Base-by-base conservation (phyloP, 2,797 vertebrate genomes). In the Acanthurus leucopareius region DNA sequence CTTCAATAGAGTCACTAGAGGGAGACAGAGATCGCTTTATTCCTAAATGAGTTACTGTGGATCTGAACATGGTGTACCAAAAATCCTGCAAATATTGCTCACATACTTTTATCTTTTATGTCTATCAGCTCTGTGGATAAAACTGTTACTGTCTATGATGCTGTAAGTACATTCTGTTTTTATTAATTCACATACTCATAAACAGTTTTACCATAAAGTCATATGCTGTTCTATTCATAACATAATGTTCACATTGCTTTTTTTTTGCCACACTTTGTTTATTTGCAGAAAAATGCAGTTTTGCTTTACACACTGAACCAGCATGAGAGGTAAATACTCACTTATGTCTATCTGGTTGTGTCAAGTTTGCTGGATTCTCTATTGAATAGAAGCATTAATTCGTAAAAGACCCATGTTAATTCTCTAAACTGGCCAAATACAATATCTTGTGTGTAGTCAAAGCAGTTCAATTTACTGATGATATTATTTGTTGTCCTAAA, bases 301-400 rank as follows among this genome's bases (percentile, higher is more conserved):
- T 92, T 94, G 79, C 96, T 99, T 81, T 93, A 97, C 83, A 97
- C 91, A 4, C 91, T 99, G 90, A 97, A 93, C 80, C 96, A 96
- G 67, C 98, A 99, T 7, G 95, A 96, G 17, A 97, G 98, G 98
- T 99, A 89, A 87, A 69, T 28, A 75, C 38, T 61, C 2, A 47
- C 49, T 68, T 19, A 4, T 42, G 14, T 20, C 40, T 1, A 32
- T 20, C 6, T 64, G 13, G 3, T 44, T 32, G 62, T 0, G 6
- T 52, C 38, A 38, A 44, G 4, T 72, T 40, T 16, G 38, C 10
- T 10, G 51, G 51, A 28, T 52, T 42, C 40, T 5, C 42, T 11
- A 40, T 2, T 58, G 13, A 57, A 45, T 53, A 3, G 58, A 4
- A 61, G 48, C 25, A 61, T 40, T 19, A 16, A 25, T 69, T 42